Base-by-base conservation (phyloP, 2,888 invertebrate genomes). In the Aphodius sticticus region DNA sequence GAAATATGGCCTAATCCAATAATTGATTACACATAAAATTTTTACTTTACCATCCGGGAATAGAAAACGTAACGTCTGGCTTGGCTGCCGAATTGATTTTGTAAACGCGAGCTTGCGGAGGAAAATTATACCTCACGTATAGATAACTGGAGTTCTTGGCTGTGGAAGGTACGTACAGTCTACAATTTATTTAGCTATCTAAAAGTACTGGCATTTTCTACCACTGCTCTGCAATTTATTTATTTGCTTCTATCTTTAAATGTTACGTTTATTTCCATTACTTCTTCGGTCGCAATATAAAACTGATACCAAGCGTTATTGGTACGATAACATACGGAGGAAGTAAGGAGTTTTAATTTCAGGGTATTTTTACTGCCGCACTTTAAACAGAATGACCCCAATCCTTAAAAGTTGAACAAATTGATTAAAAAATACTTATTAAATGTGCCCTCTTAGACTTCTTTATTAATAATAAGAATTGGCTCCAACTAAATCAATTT, bases 21-120 rank as follows among this genome's bases (percentile, higher is more conserved):
- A 74, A 74, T 74, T 74, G 74, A 74, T 74, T 74, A 36, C 74
- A n/a, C 74, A 74, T 74, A 74, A 74, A 74, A 74, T 35, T 74
- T 74, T 74, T 74, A 74, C 12, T 74, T 37, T 37, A 37, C 74
- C 74, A 35, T 74, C 36, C 74, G n/a, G 37, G 37, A 74, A 74
- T 74, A 74, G 74, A 35, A 74, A 74, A 35, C 36, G 35, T 35
- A 74, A 74, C 37, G 74, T 37, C 37, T 74, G 36, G 74, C 53
- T 53, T 53, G 53, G 53, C 53, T 36, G 36, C 9, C 9, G 37
- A 74, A 74, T 74, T 74, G 74, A 74, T 74, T 74, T 74, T 74
- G 37, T 74, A 74, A 74, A 74, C 74, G 74, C 74, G 74, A 74
- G 74, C 74, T 37, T n/a, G 37, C 74, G n/a, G 74, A 74, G 37